Base-by-base conservation (phyloP, 2,797 vertebrate species). In the Hydrolagus colliei region DNA sequence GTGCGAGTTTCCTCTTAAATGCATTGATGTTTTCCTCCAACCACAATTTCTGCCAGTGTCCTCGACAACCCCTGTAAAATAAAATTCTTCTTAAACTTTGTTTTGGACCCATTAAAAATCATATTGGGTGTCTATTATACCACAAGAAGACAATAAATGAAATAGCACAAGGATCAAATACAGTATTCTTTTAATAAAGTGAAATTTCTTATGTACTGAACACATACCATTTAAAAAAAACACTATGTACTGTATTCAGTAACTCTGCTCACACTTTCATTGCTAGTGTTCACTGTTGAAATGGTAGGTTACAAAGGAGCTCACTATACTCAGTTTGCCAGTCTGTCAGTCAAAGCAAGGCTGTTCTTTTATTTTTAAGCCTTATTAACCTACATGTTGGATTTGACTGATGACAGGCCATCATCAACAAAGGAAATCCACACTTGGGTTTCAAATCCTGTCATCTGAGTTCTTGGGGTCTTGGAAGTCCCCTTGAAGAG, bases 361-460 rank as follows among this genome's bases (percentile, higher is more conserved):
- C 92, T 89, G 72, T 93, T 91, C 92, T 94, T 93, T 94, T 94
- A 91, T 92, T 94, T 86, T 94, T 94, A 93, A 94, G 93, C 93
- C 93, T 94, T 95, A 95, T 94, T 95, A 95, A 94, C 93, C 95
- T 94, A 92, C 93, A 92, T 91, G 90, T 91, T 94, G 93, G 93
- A 92, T 94, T 92, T 92, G 92, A 91, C 93, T 93, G 94, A 92
- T 91, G 93, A 93, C 92, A 92, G 94, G 91, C 92, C 91, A 91
- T 88, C 85, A 89, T 88, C 90, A 92, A 95, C 94, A 95, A 95
- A 95, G 91, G 89, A 90, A 92, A 90, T 89, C 88, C 91, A 92
- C 91, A 93, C 92, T 94, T 92, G 92, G 92, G 93, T 94, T 94
- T 92, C 93, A 92, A 94, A 94, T 94, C 93, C 93, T 92, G 92